Evolutionary conservation across 2,113 vertebrate genomes (phyloP).

Genomic region (Rhinolophus ferrumequinum): DNA sequence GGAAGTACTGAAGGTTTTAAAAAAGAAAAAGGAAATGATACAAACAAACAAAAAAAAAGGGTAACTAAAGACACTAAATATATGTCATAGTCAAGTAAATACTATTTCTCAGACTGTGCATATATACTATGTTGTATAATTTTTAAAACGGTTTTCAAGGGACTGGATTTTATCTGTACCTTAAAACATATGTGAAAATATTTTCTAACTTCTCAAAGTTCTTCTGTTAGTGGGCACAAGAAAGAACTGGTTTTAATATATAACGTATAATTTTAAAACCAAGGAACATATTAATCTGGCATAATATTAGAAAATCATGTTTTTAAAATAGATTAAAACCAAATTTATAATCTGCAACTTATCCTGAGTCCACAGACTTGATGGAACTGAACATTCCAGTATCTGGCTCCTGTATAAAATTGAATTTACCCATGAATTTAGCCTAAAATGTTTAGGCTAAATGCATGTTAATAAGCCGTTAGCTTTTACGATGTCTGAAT

Average conservation of each 20-base stretch:
- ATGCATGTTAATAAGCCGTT: not conserved
- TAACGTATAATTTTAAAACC: conserved; percentile 45
- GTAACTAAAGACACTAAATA: conserved; percentile 35
- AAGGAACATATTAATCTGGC: not conserved
- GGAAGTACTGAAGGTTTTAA: conserved; percentile 11
- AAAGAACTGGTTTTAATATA: conserved; percentile 38
- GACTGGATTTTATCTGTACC: conserved; percentile 31
- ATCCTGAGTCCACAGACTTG: not conserved
- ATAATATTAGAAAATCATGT: not conserved
- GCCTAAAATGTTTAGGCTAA: conserved; percentile 25
- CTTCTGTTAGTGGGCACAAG: conserved; percentile 12
- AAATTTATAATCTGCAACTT: not conserved
- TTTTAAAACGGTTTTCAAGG: conserved; percentile 24
- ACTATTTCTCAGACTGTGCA: conserved; percentile 7
- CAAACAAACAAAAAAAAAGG: not conserved
- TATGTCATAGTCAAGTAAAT: conserved; percentile 28
- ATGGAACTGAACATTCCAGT: not conserved
- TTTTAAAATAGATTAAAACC: conserved; percentile 46
- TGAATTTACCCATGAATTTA: not conserved
- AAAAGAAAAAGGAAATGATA: not conserved
- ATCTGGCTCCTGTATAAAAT: not conserved
- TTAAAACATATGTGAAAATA: conserved; percentile 46
- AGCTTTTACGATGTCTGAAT: conserved; percentile 25
- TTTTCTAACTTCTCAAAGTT: conserved; percentile 1
- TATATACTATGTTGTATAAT: not conserved